Base-by-base conservation (phyloP, 2,113 vertebrate genomes). In the Amphiprion percula region DNA sequence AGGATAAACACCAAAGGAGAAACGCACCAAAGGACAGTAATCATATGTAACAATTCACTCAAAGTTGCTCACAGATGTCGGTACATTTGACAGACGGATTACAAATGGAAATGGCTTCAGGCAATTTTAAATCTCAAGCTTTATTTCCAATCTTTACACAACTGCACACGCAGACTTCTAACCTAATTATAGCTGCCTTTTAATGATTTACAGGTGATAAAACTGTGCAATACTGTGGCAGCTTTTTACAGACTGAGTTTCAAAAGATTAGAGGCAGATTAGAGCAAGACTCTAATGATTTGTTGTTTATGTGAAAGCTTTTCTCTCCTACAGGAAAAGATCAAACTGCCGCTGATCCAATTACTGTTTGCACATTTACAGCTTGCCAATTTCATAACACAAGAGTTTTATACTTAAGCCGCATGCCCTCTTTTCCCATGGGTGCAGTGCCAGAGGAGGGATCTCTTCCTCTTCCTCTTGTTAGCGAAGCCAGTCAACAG, bases 321-420 rank as follows among this genome's bases (percentile, higher is more conserved):
- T 62, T 74, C 16, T 69, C 76, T 74, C 52, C 54, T 56, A 50
- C 54, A 72, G 60, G 41, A 54, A 59, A 73, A 89, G 72, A 91
- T 90, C 77, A 90, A 85, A 85, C 79, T 37, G 67, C 80, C 70
- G 41, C 77, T 61, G 76, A 84, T 85, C 82, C 76, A 69, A 90
- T 90, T 85, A 89, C 86, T 91, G 79, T 90, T 91, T 90, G 84
- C 72, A 85, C 78, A 74, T 89, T 71, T 79, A 80, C 74, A 76
- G 76, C 76, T 67, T 68, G 75, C 59, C 77, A 74, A n/a, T 80
- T 88, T 77, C 80, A 88, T 89, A 81, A 90, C 68, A 68, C 80
- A 41, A 80, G 87, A 68, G 84, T 91, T 89, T 83, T 73, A 60
- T 53, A 50, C 55, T 79, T 90, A 88, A 92, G 80, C 89, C 81